These are phyloP conservation scores for Gryon sp. DNA, from an alignment of 1,140 invertebrate genomes.

Conservation along the genomic window DNA sequence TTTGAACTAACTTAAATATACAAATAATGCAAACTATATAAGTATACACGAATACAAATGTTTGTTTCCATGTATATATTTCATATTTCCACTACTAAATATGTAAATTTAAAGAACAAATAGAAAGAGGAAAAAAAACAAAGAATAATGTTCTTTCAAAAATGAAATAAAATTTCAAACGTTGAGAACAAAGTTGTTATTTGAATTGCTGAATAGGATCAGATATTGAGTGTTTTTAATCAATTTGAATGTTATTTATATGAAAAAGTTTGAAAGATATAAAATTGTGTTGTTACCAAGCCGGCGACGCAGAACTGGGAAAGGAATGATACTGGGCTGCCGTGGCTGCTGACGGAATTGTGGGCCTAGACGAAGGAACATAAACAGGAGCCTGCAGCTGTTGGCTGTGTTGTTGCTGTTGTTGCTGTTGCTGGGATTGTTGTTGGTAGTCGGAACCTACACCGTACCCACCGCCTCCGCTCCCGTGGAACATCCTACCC, in stretches of 20 bases:
- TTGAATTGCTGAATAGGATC: too few relatives aligned
- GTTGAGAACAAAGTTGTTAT: too few relatives aligned
- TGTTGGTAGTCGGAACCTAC: slow-evolving; percentile 77
- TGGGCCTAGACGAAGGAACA: slow-evolving; percentile 76
- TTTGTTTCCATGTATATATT: too few relatives aligned
- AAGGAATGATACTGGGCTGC: slow-evolving; percentile 77
- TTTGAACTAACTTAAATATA: too few relatives aligned
- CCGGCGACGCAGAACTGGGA: slow-evolving; percentile 74
- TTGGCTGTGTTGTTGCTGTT: slow-evolving; percentile 74
- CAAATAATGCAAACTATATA: too few relatives aligned
- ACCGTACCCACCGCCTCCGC: slow-evolving; percentile 76
- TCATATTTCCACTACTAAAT: too few relatives aligned
- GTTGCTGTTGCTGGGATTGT: slow-evolving; percentile 72
- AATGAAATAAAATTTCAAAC: too few relatives aligned
- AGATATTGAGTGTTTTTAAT: too few relatives aligned
- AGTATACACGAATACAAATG: too few relatives aligned
- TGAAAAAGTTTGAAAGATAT: background rate
- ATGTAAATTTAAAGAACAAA: too few relatives aligned
- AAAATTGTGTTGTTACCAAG: slow-evolving; percentile 68
- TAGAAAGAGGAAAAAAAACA: too few relatives aligned
- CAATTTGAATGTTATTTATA: background rate
- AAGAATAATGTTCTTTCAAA: too few relatives aligned
- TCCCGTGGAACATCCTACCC: slow-evolving; percentile 78
- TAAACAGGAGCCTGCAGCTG: slow-evolving; percentile 77
- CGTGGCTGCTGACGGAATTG: slow-evolving; percentile 74